Base-by-base conservation (phyloP, 2,113 vertebrate species). In the Mugil cephalus region DNA sequence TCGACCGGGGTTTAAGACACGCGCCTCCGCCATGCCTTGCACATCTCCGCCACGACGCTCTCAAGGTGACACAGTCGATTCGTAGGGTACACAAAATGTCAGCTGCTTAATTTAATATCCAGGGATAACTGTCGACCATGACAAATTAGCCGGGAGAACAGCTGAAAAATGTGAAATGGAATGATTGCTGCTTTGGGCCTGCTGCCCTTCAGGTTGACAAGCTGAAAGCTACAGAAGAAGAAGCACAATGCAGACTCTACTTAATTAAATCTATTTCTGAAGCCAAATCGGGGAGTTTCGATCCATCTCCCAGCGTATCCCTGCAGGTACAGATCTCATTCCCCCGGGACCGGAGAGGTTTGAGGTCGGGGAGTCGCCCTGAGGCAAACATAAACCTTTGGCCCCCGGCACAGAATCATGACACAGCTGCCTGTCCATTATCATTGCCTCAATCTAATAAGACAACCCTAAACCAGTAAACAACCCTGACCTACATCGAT, bases 341-440 rank as follows among this genome's bases (percentile, higher is more conserved):
- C 64, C 76, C 59, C 6, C 42, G 69, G 63, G 69, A 79, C 11
- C 35, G 24, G 50, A 56, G 15, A 74, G 74, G 78, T 80, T 56
- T 48, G 45, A 81, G 80, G 78, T 87, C 52, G 19, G 8, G 61
- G 42, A 39, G 68, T 70, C 3, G 58, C 86, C 72, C 45, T 11
- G 10, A 83, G 88, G 77, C 71, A 74, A 83, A 87, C 83, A 85
- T 51, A 30, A 65, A 83, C 77, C 90, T 86, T 58, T 83, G 67
- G 45, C 88, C 91, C 15, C 1, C 6, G 24, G 51, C 52, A 82
- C 13, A 62, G 73, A 84, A 73, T 79, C 84, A 82, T 87, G 82
- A 89, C 81, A 85, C 84, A 84, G 89, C 89, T 86, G 86, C 66
- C 80, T 90, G 88, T 93, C 90, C 86, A 85, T 90, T 87, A 90